Percentiles rank a stretch among this genome's conserved stretches.
Conservation (phyloP, 1,140 invertebrate genomes). For the Neotoxoptera formosana region DNA sequence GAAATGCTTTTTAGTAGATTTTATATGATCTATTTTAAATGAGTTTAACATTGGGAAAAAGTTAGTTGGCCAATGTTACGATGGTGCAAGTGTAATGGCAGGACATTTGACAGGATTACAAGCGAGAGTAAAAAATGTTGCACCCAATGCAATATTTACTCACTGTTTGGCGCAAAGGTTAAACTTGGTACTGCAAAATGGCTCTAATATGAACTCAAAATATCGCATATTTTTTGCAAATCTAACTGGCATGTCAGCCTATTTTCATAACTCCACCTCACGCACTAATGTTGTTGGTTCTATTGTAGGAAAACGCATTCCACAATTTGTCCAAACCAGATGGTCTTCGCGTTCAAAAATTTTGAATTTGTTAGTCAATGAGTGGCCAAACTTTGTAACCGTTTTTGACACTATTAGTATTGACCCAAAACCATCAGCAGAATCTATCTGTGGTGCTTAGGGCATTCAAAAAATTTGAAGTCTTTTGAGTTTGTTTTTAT, state of each 20-base stretch:
- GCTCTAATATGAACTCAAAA: not conserved
- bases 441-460: too few relatives aligned
- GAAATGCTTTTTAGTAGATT: not conserved
- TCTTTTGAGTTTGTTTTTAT: slow-evolving; percentile 7
- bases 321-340: too few relatives aligned
- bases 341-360: too few relatives aligned
- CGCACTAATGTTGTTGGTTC: not conserved
- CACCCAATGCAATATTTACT: slow-evolving; percentile 10
- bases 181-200: slow-evolving; percentile 9
- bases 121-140: not conserved
- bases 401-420: too few relatives aligned
- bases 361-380: too few relatives aligned
- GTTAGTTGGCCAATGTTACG: not conserved
- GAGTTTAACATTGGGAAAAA: not conserved
- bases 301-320: not conserved
- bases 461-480: not conserved
- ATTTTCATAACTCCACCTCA: not conserved
- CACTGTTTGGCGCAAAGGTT: not conserved
- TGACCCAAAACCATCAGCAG: too few relatives aligned
- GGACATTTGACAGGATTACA: not conserved
- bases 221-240: not conserved
- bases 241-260: not conserved
- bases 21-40: not conserved
- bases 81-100: not conserved
- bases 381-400: too few relatives aligned